Evolutionary conservation across 2,888 invertebrate genomes (phyloP).

Genomic region (Thera britannica): DNA sequence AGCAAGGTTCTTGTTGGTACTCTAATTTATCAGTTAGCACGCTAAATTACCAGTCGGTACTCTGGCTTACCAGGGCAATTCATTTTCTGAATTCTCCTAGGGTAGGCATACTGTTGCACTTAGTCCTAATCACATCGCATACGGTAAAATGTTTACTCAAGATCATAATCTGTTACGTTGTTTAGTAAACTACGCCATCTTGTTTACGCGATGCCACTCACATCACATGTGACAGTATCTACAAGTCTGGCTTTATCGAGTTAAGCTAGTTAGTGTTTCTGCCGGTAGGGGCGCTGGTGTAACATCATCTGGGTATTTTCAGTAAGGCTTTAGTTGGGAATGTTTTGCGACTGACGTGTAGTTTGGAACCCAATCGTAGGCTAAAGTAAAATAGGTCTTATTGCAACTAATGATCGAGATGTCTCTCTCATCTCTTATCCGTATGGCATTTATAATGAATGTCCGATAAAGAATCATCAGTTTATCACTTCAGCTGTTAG

Average conservation of each 20-base stretch:
- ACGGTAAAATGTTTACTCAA: too few relatives aligned
- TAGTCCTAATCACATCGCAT: background rate
- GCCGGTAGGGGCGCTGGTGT: slow-evolving; percentile 17
- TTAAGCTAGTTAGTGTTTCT: slow-evolving; percentile 4
- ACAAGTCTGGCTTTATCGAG: background rate
- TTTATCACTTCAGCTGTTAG: too few relatives aligned
- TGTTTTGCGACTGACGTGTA: background rate
- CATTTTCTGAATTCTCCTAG: background rate
- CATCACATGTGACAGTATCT: background rate
- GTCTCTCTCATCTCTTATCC: too few relatives aligned
- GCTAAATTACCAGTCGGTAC: background rate
- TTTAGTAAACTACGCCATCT: background rate
- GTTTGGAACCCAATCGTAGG: slow-evolving; percentile 3
- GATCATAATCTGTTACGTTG: background rate
- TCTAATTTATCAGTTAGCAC: background rate
- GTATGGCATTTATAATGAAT: too few relatives aligned
- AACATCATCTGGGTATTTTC: slow-evolving; percentile 22
- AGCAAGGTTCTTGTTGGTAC: background rate
- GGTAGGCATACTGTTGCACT: background rate
- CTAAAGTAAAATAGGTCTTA: background rate
- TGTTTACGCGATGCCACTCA: background rate
- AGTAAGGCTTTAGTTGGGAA: slow-evolving; percentile 9
- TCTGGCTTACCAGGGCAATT: background rate
- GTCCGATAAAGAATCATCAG: too few relatives aligned
- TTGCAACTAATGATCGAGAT: background rate